phyloP scores from a whole-genome alignment of 2,113 vertebrate genomes.

The Xenopus laevis region DNA sequence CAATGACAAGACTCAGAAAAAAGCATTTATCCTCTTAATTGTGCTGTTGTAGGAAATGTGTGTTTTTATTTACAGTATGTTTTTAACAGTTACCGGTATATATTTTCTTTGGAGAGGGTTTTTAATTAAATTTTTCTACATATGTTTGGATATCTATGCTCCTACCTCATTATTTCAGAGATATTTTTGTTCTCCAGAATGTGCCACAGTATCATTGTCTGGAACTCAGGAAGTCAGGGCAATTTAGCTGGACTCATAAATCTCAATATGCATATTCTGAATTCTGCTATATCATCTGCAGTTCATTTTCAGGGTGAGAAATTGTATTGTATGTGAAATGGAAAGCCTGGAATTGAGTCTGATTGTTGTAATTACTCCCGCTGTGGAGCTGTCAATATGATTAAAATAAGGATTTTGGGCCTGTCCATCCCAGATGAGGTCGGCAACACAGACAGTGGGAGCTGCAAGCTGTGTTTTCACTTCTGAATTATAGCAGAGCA shows the following conservation, averaged over 20 bases:
- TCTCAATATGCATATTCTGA: slow-evolving; percentile 45
- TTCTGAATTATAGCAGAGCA: slow-evolving; percentile 53
- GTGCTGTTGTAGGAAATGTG: too few relatives aligned
- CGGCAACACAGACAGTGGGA: slow-evolving; percentile 64
- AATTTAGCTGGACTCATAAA: slow-evolving; percentile 44
- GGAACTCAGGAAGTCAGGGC: too few relatives aligned
- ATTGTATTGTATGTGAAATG: slow-evolving; percentile 61
- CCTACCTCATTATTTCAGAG: too few relatives aligned
- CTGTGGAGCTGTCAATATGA: slow-evolving; percentile 69
- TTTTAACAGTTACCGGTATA: too few relatives aligned
- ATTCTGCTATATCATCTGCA: slow-evolving; percentile 59
- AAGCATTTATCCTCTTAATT: too few relatives aligned
- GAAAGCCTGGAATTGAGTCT: slow-evolving; percentile 66
- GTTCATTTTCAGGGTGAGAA: slow-evolving; percentile 63
- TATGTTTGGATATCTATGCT: too few relatives aligned
- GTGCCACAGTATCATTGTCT: too few relatives aligned
- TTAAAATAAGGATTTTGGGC: slow-evolving; percentile 68
- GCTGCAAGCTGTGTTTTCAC: slow-evolving; percentile 60
- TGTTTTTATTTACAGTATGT: too few relatives aligned
- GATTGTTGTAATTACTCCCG: slow-evolving; percentile 74
- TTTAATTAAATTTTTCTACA: too few relatives aligned
- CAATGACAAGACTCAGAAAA: too few relatives aligned
- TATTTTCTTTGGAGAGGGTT: too few relatives aligned
- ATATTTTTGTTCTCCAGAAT: too few relatives aligned
- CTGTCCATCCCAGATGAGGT: slow-evolving; percentile 67